Conservation (phyloP, 1,140 invertebrate species). For the Matsumurasca onukii region DNA sequence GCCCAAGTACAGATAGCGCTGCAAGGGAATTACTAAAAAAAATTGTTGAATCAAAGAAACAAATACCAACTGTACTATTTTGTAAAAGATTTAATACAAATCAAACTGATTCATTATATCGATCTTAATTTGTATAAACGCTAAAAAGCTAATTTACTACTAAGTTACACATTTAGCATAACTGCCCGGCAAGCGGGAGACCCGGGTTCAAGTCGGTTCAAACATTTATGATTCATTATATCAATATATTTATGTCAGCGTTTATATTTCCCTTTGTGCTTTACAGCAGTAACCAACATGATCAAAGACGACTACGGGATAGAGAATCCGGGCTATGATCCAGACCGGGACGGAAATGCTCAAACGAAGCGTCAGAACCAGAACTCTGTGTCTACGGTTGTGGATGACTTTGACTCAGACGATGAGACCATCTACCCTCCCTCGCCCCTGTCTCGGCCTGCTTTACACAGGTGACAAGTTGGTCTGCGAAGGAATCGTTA, state of each 20-base stretch:
- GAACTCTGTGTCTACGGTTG: background rate
- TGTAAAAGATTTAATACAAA: too few species aligned
- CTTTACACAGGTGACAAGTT: background rate
- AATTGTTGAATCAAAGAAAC: background rate
- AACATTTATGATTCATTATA: background rate
- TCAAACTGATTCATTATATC: background rate
- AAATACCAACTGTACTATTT: too few species aligned
- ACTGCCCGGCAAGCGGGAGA: too few species aligned
- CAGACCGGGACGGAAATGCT: background rate
- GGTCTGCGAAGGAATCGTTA: background rate
- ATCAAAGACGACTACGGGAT: background rate
- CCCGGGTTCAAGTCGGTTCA: background rate
- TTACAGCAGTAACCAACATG: too few species aligned
- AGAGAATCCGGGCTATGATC: constrained; percentile 13
- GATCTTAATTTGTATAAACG: too few species aligned
- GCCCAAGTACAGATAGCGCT: too few species aligned
- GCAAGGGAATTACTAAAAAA: too few species aligned
- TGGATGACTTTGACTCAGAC: constrained; percentile 27
- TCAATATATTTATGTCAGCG: background rate
- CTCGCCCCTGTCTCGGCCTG: background rate
- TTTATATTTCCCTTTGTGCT: background rate
- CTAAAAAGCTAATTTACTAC: too few species aligned
- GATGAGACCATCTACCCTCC: constrained; percentile 26
- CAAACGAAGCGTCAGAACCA: background rate
- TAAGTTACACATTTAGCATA: too few species aligned